A percentile compares a stretch with the other conserved stretches of the same genome.
Conservation (phyloP, 2,888 invertebrate species). For the Ditula angustiorana region DNA sequence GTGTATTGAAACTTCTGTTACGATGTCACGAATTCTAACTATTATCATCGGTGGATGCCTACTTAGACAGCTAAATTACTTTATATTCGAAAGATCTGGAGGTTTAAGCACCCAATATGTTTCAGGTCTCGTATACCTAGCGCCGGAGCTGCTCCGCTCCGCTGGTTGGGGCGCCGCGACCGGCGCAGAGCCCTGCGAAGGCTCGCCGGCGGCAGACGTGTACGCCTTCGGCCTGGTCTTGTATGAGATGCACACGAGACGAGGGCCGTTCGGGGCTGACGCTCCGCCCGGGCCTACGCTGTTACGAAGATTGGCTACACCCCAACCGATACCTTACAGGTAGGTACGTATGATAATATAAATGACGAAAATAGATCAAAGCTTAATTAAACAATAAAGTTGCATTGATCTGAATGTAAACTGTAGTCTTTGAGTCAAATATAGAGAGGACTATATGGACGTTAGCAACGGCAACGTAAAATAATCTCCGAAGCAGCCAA, state of each 20-base stretch:
- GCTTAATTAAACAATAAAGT: too few relatives aligned
- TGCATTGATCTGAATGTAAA: too few relatives aligned
- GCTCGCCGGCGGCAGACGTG: conserved; percentile 92
- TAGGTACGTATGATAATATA: conserved; percentile 74
- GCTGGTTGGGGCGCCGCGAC: conserved; percentile 71
- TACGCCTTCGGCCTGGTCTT: conserved; percentile 95
- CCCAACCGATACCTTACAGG: conserved; percentile 85
- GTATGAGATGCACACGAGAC: conserved; percentile 94
- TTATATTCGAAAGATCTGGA: background rate
- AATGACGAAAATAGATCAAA: too few relatives aligned
- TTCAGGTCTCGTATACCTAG: conserved; percentile 90
- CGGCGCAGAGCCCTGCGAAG: conserved; percentile 70
- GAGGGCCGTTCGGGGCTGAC: conserved; percentile 93
- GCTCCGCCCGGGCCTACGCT: conserved; percentile 88
- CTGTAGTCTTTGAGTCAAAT: too few relatives aligned
- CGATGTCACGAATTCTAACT: too few relatives aligned
- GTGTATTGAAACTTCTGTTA: too few relatives aligned
- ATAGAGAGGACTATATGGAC: too few relatives aligned
- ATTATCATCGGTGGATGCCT: too few relatives aligned
- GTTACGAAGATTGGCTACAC: conserved; percentile 85
- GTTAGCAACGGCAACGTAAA: too few relatives aligned
- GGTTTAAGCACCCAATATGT: background rate
- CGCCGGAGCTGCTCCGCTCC: conserved; percentile 91
- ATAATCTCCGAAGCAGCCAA: too few relatives aligned
- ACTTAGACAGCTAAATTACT: too few relatives aligned